Conservation (phyloP, 2,888 invertebrate species). For the Matsumyia berberina region DNA sequence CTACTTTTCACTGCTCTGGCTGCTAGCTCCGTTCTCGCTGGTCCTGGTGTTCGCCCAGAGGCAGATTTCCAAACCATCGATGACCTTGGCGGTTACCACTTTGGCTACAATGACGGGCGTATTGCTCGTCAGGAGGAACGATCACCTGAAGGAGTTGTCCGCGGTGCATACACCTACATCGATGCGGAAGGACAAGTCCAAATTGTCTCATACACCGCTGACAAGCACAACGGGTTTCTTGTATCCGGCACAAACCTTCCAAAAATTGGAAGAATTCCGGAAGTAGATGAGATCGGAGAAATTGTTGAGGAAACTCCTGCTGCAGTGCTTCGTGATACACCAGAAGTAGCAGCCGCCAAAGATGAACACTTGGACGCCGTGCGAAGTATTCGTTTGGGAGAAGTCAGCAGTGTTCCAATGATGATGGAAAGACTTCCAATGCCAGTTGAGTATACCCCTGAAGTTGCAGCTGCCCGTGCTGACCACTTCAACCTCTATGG, state of each 20-base stretch:
- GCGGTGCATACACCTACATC: conserved; percentile 82
- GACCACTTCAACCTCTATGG: conserved; percentile 56
- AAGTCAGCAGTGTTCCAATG: not conserved
- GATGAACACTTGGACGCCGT: conserved; percentile 58
- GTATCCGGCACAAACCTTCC: conserved; percentile 78
- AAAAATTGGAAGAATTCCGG: conserved; percentile 28
- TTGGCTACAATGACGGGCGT: conserved; percentile 65
- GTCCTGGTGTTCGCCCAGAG: not conserved
- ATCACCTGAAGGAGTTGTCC: conserved; percentile 78
- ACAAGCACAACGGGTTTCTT: conserved; percentile 80
- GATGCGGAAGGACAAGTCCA: conserved; percentile 81
- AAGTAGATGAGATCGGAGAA: conserved; percentile 10
- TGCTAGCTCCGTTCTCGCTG: not conserved
- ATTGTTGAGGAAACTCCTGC: conserved; percentile 28
- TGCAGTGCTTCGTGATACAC: conserved; percentile 43
- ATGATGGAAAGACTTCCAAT: not conserved
- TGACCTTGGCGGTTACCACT: conserved; percentile 58
- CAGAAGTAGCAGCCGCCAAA: conserved; percentile 62
- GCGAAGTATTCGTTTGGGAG: conserved; percentile 2
- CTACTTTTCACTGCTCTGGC: conserved; percentile 4
- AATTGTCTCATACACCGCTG: conserved; percentile 79
- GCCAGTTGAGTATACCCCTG: conserved; percentile 57
- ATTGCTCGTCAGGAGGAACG: conserved; percentile 56
- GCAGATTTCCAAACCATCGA: conserved; percentile 29
- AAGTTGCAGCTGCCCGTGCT: conserved; percentile 67